These are phyloP conservation scores for Salvelinus alpinus DNA, from an alignment of 2,113 vertebrate genomes.

Conservation along the genomic window DNA sequence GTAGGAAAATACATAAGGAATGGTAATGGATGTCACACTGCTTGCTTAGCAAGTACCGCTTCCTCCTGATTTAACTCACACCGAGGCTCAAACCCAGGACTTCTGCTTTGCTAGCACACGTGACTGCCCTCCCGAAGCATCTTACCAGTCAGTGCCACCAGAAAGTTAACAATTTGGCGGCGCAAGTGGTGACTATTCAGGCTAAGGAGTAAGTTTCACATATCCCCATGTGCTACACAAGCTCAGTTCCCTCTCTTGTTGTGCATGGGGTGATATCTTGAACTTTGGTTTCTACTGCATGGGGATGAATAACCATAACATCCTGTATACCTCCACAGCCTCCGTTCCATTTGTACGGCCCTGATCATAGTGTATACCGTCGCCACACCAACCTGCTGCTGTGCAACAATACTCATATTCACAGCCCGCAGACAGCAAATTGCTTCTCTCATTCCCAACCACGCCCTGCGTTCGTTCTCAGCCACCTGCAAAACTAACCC, in stretches of 20 bases:
- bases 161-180: too few species aligned
- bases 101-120: too few species aligned
- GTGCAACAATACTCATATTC: slow-evolving; percentile 71
- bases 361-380: slow-evolving; percentile 40
- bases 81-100: too few species aligned
- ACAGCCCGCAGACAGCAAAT: slow-evolving; percentile 73
- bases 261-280: background rate
- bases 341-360: slow-evolving; percentile 31
- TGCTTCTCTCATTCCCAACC: slow-evolving; percentile 73
- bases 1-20: too few species aligned
- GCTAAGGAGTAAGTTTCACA: too few species aligned
- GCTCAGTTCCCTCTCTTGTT: background rate
- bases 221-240: too few species aligned
- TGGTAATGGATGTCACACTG: too few species aligned
- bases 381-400: slow-evolving; percentile 49
- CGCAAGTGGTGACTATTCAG: too few species aligned
- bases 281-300: background rate
- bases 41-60: too few species aligned
- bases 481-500: slow-evolving; percentile 79
- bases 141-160: too few species aligned
- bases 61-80: too few species aligned
- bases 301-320: slow-evolving; percentile 9
- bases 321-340: slow-evolving; percentile 6
- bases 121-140: too few species aligned
- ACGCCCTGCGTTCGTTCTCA: slow-evolving; percentile 69